Evolutionary conservation across 2,888 invertebrate species (phyloP), one percentile per base, ranked within the genome.

Genomic region (Boloria euphrosyne): DNA sequence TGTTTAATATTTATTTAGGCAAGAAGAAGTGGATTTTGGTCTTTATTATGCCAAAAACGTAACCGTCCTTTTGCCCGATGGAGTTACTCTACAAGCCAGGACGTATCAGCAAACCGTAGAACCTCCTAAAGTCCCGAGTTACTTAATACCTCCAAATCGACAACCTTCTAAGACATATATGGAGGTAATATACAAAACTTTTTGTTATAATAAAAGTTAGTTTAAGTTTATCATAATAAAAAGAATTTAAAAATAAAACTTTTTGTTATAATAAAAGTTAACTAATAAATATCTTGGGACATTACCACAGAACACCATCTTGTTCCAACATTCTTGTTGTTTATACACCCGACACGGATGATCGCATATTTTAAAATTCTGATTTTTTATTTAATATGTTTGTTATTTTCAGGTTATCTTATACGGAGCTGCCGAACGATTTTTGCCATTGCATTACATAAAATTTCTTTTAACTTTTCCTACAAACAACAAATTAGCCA

Each of bases 81-180:
- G 10, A 2, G 10, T 82, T 38, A 74, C 73, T 10, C 74, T 93
- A 16, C 76, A 82, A 0, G 96, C 76, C 7, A 75, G 80, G 54
- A 93, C 94, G 7, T 97, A 97, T 81, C 92, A 94, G 72, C 90
- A 95, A 74, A 89, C 89, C 1, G 76, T 87, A 0, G 89, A 89
- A 69, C 94, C 94, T 0, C 71, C 80, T 16, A 72, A 74, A 94
- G 92, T 22, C 76, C 22, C 60, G 80, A 54, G 10, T 66, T 73
- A n/a, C 73, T 76, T 49, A 78, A 84, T 95, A 17, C 94, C 95
- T 0, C 71, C 78, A 7, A 89, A 93, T 16, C 87, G 94, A 61
- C 90, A 92, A 75, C 96, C 97, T 0, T 97, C 97, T 0, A 93
- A 93, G 17, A 93, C 95, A 14, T 97, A 97, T 68, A 52, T 68